Conservation (phyloP, 1,140 invertebrate genomes). For the Atta colombica region DNA sequence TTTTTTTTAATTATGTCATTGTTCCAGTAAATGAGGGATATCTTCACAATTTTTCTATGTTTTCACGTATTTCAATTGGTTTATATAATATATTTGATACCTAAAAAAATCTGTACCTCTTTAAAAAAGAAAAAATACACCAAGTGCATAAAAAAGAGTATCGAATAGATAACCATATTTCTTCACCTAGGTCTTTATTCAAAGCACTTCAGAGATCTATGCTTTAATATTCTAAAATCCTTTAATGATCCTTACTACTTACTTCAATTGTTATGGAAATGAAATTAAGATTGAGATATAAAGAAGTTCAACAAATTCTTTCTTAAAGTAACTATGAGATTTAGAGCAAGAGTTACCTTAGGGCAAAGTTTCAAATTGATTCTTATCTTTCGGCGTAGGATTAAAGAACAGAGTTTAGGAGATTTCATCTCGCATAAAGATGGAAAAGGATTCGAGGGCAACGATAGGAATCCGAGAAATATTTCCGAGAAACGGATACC, state of each 20-base stretch:
- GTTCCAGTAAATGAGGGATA: too few relatives aligned
- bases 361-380: constrained; percentile 36
- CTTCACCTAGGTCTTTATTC: too few relatives aligned
- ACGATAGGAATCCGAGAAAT: constrained; percentile 35
- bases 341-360: constrained; percentile 41
- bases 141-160: too few relatives aligned
- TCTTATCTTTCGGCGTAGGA: background rate
- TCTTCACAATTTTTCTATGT: too few relatives aligned
- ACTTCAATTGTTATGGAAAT: background rate
- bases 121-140: too few relatives aligned
- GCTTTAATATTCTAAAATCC: constrained; percentile 1
- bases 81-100: too few relatives aligned
- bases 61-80: too few relatives aligned
- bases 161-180: too few relatives aligned
- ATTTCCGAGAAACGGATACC: constrained; percentile 24
- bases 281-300: constrained; percentile 22
- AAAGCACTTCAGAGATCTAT: background rate
- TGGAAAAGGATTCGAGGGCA: constrained; percentile 11
- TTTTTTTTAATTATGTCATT: too few relatives aligned
- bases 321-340: constrained; percentile 39
- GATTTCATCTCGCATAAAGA: constrained; percentile 2
- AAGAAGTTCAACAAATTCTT: constrained; percentile 26
- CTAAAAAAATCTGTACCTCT: too few relatives aligned
- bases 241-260: background rate
- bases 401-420: constrained; percentile 13